These are phyloP conservation scores for Synchiropus splendidus DNA, from an alignment of 2,113 vertebrate species.

Conservation along the genomic window DNA sequence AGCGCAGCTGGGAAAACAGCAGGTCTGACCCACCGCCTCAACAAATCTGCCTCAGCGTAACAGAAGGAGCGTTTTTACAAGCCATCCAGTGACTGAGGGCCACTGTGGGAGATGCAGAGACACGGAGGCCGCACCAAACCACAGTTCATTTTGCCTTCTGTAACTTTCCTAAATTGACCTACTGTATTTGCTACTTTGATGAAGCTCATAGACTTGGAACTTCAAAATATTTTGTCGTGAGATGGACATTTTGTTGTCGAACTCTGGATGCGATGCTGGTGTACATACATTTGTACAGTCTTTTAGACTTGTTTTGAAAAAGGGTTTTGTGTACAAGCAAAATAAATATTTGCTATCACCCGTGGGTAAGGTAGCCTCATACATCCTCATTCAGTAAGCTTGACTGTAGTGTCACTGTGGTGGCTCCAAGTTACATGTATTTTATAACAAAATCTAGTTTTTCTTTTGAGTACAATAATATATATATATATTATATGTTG, in stretches of 20 bases:
- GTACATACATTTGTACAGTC: slow-evolving; percentile 99
- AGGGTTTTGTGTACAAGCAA: slow-evolving; percentile 35
- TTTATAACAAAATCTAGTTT: slow-evolving; percentile 74
- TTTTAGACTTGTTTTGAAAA: slow-evolving; percentile 93
- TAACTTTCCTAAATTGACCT: slow-evolving; percentile 48
- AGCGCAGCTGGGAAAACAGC: slow-evolving; percentile 56
- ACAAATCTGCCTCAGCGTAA: slow-evolving; percentile 54
- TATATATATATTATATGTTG: slow-evolving; percentile 90
- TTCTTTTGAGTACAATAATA: slow-evolving; percentile 76
- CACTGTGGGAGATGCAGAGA: slow-evolving; percentile 12
- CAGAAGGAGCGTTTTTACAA: slow-evolving; percentile 38
- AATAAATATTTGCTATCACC: slow-evolving; percentile 74
- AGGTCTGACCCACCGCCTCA: slow-evolving; percentile 51
- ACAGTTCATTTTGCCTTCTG: slow-evolving; percentile 50
- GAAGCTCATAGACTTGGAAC: slow-evolving; percentile 30
- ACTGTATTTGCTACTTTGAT: slow-evolving; percentile 31
- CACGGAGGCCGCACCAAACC: slow-evolving; percentile 50
- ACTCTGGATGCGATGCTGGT: slow-evolving; percentile 76
- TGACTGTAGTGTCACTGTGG: slow-evolving; percentile 87
- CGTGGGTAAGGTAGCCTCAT: slow-evolving; percentile 91
- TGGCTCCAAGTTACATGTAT: slow-evolving; percentile 66
- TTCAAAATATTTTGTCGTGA: slow-evolving; percentile 59
- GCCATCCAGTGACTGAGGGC: slow-evolving; percentile 41
- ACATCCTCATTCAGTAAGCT: slow-evolving; percentile 89
- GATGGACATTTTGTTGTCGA: slow-evolving; percentile 68